Conservation (phyloP, 1,140 invertebrate genomes). For the Maniola jurtina region DNA sequence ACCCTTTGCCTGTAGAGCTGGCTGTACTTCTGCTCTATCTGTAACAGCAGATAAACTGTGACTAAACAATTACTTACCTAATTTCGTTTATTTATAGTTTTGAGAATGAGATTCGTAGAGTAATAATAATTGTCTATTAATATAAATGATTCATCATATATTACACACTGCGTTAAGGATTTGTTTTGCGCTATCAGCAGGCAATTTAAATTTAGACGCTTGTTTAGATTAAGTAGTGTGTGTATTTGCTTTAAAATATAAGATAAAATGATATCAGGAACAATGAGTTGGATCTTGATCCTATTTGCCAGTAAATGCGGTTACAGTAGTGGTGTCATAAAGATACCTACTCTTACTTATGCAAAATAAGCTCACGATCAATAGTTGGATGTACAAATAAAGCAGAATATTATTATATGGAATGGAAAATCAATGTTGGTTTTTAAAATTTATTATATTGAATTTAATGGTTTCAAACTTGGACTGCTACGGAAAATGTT, state of each 20-base stretch:
- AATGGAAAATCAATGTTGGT: too few species aligned
- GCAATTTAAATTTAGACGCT: slow-evolving; percentile 23
- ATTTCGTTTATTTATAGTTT: too few species aligned
- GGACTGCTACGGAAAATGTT: too few species aligned
- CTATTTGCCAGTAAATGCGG: slow-evolving; percentile 25
- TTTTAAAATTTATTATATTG: too few species aligned
- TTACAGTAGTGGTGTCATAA: slow-evolving; percentile 23
- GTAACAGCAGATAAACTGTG: too few species aligned
- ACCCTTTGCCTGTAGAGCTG: too few species aligned
- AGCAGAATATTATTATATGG: neutral
- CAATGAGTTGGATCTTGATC: slow-evolving; percentile 28
- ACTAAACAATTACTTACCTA: too few species aligned
- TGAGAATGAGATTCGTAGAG: too few species aligned
- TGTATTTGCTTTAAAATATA: slow-evolving; percentile 30
- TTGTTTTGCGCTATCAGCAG: slow-evolving; percentile 2
- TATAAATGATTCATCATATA: slow-evolving; percentile 15
- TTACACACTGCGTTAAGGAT: slow-evolving; percentile 2
- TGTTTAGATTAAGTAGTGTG: slow-evolving; percentile 32
- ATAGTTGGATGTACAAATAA: neutral
- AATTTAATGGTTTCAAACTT: too few species aligned
- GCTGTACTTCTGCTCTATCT: too few species aligned
- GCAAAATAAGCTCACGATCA: neutral
- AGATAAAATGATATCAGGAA: slow-evolving; percentile 30
- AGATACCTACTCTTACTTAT: slow-evolving; percentile 7
- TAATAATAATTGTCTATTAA: neutral